A percentile compares a stretch with the other conserved stretches of the same genome.
phyloP scores from a whole-genome alignment of 2,113 vertebrate genomes.

The Stegastes partitus region DNA sequence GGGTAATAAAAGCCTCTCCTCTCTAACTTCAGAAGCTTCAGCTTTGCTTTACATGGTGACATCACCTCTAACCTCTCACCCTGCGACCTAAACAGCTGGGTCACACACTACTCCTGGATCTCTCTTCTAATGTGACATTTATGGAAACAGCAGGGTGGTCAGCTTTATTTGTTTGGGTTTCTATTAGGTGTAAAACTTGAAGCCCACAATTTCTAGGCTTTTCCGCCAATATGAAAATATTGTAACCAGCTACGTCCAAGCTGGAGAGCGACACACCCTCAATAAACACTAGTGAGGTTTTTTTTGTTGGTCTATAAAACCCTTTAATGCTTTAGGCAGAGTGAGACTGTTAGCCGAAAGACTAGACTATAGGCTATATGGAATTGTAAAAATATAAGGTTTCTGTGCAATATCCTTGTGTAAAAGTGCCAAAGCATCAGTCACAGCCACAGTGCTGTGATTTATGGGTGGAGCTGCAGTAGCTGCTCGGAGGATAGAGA shows the following conservation, averaged over 20 bases:
- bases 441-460: conserved; percentile 68
- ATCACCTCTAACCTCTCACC: conserved; percentile 55
- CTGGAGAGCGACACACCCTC: conserved; percentile 48
- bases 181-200: conserved; percentile 66
- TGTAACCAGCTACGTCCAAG: conserved; percentile 41
- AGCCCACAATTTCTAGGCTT: conserved; percentile 48
- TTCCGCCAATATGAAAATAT: conserved; percentile 56
- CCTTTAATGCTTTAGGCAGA: conserved; percentile 69
- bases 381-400: conserved; percentile 81
- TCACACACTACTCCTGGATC: conserved; percentile 52
- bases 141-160: conserved; percentile 54
- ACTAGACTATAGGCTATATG: conserved; percentile 55
- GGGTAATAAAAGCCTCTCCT: conserved; percentile 58
- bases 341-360: conserved; percentile 52
- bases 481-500: conserved; percentile 17
- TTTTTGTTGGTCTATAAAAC: conserved; percentile 76
- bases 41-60: conserved; percentile 63
- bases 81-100: conserved; percentile 59
- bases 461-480: conserved; percentile 71
- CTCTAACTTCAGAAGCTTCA: conserved; percentile 62
- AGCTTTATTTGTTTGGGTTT: conserved; percentile 62
- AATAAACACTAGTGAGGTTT: conserved; percentile 67
- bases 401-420: conserved; percentile 68
- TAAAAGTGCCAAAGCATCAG: conserved; percentile 82
- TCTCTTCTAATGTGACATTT: conserved; percentile 55